Evolutionary conservation across 2,113 vertebrate genomes (phyloP), one percentile per base, ranked within the genome.

Genomic region (Chlorodrepanis virens): DNA sequence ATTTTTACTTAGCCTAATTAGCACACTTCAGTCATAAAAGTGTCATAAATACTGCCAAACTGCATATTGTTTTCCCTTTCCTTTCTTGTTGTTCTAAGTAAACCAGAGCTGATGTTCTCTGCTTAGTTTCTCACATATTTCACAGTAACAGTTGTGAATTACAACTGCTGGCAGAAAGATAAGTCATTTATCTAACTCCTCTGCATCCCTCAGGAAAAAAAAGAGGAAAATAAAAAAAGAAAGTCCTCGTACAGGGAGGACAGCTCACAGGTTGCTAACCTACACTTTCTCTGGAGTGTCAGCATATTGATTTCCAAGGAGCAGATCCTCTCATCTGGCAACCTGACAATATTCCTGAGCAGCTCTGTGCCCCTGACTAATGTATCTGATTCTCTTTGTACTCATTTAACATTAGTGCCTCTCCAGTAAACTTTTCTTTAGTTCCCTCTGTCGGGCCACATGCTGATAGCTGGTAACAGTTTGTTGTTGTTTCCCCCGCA

Each of bases 401-500:
- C 47, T 90, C 70, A 37, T 74, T n/a, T 93, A 72, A 81, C 59
- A n/a, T 65, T 44, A 56, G 80, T 71, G 79, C 69, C 82, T 70
- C 39, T 65, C 75, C 78, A 45, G 53, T 59, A 68, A 77, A 45
- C 44, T 83, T 42, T 21, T 22, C 69, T 22, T 31, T 35, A 13
- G 35, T 35, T 28, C 44, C 52, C 28, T 60, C 69, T 70, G 44
- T 49, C 45, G 42, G 60, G 23, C 89, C 79, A 31, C 21, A 0
- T 3, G 49, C 60, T 31, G 42, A 52, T 70, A 54, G 59, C 25
- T 35, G 53, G 42, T 94, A 81, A 92, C 49, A 1, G 20, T 37
- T 21, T 76, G 19, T 63, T 83, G 67, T 49, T 77, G 65, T 78
- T 96, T 72, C 82, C 84, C 85, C 71, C 60, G 7, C 89, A 99